A percentile compares a stretch with the other conserved stretches of the same genome.
Conservation (phyloP, 1,140 invertebrate species). For the Zaprionus gabonicus region DNA sequence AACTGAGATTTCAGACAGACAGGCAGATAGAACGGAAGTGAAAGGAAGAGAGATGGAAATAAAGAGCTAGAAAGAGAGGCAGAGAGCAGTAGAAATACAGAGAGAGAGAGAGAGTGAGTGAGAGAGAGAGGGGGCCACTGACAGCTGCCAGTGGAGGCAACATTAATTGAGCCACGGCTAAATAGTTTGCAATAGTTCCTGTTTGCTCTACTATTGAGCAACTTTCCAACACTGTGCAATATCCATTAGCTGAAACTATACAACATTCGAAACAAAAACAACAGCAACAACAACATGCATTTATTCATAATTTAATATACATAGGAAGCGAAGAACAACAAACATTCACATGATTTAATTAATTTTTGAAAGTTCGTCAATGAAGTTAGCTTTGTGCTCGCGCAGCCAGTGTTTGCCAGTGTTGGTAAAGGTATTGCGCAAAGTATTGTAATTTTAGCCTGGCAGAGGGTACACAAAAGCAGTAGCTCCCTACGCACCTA, state of each 20-base stretch:
- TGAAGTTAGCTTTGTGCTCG: not conserved
- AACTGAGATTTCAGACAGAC: not conserved
- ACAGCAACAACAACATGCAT: not conserved
- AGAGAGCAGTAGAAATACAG: not conserved
- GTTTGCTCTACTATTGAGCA: not conserved
- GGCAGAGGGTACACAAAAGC: no score
- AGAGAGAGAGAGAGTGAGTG: not conserved
- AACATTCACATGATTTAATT: not conserved
- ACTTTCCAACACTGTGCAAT: not conserved
- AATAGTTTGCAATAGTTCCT: not conserved
- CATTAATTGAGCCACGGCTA: conserved; percentile 1
- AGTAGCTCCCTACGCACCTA: no score
- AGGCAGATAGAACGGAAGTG: not conserved
- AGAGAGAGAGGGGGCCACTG: not conserved
- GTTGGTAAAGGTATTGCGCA: not conserved
- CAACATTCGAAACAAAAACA: not conserved
- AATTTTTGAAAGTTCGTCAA: not conserved
- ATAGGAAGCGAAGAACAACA: not conserved
- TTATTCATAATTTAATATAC: no score
- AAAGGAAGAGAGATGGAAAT: not conserved
- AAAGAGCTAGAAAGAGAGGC: not conserved
- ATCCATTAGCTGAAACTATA: not conserved
- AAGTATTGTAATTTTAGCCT: no score
- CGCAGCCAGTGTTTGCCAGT: not conserved
- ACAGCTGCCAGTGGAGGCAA: not conserved